Conservation (phyloP, 2,113 vertebrate genomes). For the Okapia johnstoni region DNA sequence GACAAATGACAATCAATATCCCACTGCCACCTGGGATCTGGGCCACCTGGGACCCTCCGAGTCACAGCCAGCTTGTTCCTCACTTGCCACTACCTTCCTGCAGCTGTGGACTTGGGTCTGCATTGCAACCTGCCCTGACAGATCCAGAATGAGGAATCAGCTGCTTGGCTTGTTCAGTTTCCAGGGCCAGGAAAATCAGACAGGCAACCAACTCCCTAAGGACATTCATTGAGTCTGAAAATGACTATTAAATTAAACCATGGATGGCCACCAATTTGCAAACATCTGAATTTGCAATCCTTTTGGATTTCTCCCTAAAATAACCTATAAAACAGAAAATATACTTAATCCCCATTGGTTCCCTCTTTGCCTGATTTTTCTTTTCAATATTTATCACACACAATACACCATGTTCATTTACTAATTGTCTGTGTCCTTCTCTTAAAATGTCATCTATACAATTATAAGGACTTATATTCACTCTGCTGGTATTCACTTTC, state of each 20-base stretch:
- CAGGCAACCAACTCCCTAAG: not conserved
- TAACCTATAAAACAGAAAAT: not conserved
- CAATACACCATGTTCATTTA: not conserved
- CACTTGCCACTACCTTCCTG: not conserved
- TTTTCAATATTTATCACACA: not conserved
- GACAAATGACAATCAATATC: constrained; percentile 52
- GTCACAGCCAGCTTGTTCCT: not conserved
- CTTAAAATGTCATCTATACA: not conserved
- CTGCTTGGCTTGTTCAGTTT: not conserved
- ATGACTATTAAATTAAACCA: not conserved
- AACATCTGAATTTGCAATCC: not conserved
- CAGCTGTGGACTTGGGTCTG: not conserved
- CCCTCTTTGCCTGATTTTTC: not conserved
- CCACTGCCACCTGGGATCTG: not conserved
- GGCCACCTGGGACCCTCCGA: constrained; percentile 26
- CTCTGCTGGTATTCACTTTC: not conserved
- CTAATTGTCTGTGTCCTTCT: not conserved
- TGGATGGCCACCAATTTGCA: not conserved
- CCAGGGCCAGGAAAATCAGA: not conserved
- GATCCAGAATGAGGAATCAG: not conserved
- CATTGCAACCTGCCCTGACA: not conserved
- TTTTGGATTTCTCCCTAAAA: not conserved
- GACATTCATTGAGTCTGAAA: not conserved
- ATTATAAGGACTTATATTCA: not conserved
- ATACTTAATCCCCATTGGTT: not conserved